Evolutionary conservation across 2,888 invertebrate genomes (phyloP).

Genomic region (Brachyptera putata): DNA sequence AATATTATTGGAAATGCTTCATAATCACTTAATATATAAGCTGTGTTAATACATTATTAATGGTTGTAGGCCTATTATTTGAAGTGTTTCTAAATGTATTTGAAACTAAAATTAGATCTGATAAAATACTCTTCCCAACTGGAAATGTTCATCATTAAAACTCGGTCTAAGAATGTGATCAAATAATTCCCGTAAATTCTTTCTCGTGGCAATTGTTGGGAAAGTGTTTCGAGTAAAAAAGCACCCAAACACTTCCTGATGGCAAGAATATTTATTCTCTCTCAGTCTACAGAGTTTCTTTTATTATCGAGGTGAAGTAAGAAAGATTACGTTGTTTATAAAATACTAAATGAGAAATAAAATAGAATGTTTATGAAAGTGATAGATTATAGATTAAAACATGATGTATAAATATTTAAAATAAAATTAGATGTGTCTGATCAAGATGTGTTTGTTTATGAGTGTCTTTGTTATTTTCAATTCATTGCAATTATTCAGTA

Average conservation of each 20-base stretch:
- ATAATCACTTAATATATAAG: conserved; percentile 2
- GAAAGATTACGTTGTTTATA: not conserved
- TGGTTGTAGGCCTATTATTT: not conserved
- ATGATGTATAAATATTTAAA: conserved; percentile 10
- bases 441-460: not conserved
- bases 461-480: conserved; percentile 1
- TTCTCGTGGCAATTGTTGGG: too few relatives aligned
- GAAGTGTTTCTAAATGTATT: not conserved
- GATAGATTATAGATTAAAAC: conserved; percentile 5
- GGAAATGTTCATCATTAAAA: too few relatives aligned
- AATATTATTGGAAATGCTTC: not conserved
- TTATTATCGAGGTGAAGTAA: too few relatives aligned
- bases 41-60: not conserved
- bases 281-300: too few relatives aligned
- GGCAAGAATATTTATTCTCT: too few relatives aligned
- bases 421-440: conserved; percentile 18
- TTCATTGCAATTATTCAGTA: conserved; percentile 7
- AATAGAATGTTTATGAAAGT: conserved; percentile 13
- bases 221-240: too few relatives aligned
- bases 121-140: too few relatives aligned
- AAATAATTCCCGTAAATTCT: too few relatives aligned
- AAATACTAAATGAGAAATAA: too few relatives aligned
- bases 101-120: not conserved
- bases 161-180: too few relatives aligned
- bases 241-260: too few relatives aligned